Evolutionary conservation across 1,140 invertebrate genomes (phyloP).

Genomic region (Argopecten irradians): DNA sequence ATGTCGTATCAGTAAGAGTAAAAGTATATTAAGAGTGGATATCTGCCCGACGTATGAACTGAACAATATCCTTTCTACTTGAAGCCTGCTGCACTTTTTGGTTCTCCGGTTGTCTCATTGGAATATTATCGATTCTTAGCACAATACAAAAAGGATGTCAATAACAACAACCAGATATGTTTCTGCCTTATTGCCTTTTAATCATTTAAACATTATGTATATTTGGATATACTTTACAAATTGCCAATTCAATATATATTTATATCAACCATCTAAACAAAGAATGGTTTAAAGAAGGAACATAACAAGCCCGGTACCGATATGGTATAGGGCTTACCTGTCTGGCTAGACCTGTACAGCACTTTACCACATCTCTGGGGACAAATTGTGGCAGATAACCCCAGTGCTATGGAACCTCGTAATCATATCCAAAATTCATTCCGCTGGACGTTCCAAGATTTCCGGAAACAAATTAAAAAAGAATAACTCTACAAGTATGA

Average conservation of each 20-base stretch:
- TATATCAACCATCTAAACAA: neutral
- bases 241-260: slow-evolving; percentile 13
- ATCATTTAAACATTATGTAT: slow-evolving; percentile 5
- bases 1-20: too few relatives aligned
- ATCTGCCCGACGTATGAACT: too few relatives aligned
- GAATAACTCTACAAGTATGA: too few relatives aligned
- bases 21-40: too few relatives aligned
- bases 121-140: too few relatives aligned
- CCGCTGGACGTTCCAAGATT: neutral
- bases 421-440: neutral
- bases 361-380: neutral
- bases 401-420: neutral
- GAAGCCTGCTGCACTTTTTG: too few relatives aligned
- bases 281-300: neutral
- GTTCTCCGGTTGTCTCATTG: too few relatives aligned
- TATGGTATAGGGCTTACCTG: neutral
- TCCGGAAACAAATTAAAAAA: neutral
- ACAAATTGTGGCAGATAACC: neutral
- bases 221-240: slow-evolving; percentile 12
- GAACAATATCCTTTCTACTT: too few relatives aligned
- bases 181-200: slow-evolving; percentile 21
- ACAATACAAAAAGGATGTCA: neutral
- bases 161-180: too few relatives aligned
- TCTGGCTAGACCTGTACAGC: neutral
- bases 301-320: slow-evolving; percentile 17